Evolutionary conservation across 2,113 vertebrate genomes (phyloP), one percentile per base, ranked within the genome.

Genomic region (Tursiops truncatus): DNA sequence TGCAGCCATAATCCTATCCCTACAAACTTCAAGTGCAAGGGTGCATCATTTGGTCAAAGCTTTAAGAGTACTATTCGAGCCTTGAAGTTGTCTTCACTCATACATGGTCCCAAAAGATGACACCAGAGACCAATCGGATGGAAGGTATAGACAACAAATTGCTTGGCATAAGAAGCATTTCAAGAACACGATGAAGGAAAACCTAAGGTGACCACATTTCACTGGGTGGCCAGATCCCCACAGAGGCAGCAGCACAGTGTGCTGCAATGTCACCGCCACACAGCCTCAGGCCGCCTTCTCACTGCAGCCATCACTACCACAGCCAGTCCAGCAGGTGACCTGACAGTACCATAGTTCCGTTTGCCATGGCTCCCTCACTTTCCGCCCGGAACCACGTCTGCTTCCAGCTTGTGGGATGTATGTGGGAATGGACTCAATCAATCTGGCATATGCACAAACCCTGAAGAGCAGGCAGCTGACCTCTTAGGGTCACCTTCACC

Each of bases 321-420:
- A 77, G 62, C 44, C n/a, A 12, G 53, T 3, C n/a, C 71, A 1
- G 2, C 67, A 71, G 67, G 17, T 17, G 33, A 23, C 0, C 26
- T 21, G 33, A 23, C 0, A 38, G 33, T 13, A 44, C 26, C 5
- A 13, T 6, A 8, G 4, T n/a, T 21, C 36, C 7, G 2, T 10
- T 31, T 8, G 3, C 17, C 3, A 1, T 17, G 36, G 26, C 71
- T 33, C 26, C 7, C 41, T 84, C 53, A 36, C 10, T 28, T 36
- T 26, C 47, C 3, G 1, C 31, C 38, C 53, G 25, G 31, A 47
- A 25, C 15, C 25, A 28, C 9, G 26, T 15, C 38, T 10, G 2
- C n/a, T 12, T 14, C 63, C 41, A 41, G 41, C 2, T n/a, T 1
- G 1, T 18, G 12, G 8, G 20, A 21, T 13, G 23, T 6, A 3